Evolutionary conservation across 2,113 vertebrate genomes (phyloP).

Genomic region (Dicaeum eximium): DNA sequence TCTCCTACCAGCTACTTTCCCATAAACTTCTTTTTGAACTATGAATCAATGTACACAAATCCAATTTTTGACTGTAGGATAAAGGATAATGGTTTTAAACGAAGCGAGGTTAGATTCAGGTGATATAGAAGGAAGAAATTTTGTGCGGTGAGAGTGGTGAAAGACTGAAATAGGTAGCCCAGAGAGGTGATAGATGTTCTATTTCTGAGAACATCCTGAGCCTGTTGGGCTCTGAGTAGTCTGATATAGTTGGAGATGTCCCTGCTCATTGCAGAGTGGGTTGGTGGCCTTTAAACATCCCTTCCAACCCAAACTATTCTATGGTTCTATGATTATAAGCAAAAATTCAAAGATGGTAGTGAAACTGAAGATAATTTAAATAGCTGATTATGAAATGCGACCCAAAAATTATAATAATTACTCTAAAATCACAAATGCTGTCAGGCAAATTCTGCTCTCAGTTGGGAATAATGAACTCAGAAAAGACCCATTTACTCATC

Average conservation of each 20-base stretch:
- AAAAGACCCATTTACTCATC: not conserved
- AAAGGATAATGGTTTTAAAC: not conserved
- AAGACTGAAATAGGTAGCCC: not conserved
- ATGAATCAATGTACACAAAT: not conserved
- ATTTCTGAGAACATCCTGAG: not conserved
- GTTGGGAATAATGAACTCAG: not conserved
- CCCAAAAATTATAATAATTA: not conserved
- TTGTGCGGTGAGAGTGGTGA: not conserved
- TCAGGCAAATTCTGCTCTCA: not conserved
- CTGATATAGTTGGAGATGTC: not conserved
- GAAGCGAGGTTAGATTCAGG: not conserved
- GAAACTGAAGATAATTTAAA: not conserved
- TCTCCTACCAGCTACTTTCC: not conserved
- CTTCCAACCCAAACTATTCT: not conserved
- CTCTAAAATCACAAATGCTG: not conserved
- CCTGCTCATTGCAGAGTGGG: not conserved
- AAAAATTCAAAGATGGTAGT: not conserved
- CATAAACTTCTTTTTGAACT: not conserved
- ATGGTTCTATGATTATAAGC: not conserved
- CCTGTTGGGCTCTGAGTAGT: not conserved
- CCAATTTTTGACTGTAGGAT: not conserved
- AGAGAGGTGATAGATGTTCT: not conserved
- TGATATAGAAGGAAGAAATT: not conserved
- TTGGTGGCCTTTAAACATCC: not conserved
- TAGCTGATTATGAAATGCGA: not conserved